phyloP scores from a whole-genome alignment of 2,888 invertebrate genomes.

The Caradrina kadenii region DNA sequence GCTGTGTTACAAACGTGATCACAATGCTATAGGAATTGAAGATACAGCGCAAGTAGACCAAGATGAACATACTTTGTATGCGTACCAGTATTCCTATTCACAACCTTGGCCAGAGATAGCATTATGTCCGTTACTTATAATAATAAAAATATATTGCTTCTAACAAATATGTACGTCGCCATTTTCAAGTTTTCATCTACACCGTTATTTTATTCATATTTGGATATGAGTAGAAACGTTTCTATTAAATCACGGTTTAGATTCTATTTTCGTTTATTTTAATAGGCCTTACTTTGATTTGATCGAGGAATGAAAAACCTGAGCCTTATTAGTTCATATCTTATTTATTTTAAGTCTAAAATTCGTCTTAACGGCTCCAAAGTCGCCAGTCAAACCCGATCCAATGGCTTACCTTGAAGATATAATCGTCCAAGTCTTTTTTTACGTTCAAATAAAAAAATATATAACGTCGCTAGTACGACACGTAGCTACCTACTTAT shows the following conservation, averaged over 20 bases:
- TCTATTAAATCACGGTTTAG: conserved; percentile 12
- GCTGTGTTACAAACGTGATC: conserved; percentile 83
- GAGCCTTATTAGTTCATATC: background rate
- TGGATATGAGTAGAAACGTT: conserved; percentile 26
- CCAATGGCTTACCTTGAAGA: conserved; percentile 59
- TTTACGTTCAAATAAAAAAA: conserved; percentile 27
- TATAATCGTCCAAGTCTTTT: conserved; percentile 48
- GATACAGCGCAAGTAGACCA: conserved; percentile 73
- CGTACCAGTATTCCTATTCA: conserved; percentile 71
- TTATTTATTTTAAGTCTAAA: conserved; percentile 17
- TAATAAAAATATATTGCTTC: conserved; percentile 76
- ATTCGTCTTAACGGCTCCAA: conserved; percentile 21
- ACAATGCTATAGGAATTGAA: conserved; percentile 73
- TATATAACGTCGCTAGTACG: conserved; percentile 5
- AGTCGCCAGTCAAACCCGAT: conserved; percentile 48
- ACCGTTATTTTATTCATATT: conserved; percentile 75
- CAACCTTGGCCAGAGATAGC: conserved; percentile 79
- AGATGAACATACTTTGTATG: conserved; percentile 77
- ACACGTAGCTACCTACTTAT: background rate
- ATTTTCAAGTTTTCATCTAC: conserved; percentile 70
- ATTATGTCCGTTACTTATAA: conserved; percentile 79
- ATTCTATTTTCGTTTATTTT: conserved; percentile 8
- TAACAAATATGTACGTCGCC: conserved; percentile 67
- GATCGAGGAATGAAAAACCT: conserved; percentile 2
- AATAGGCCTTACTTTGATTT: background rate